Conservation (phyloP, 2,113 vertebrate genomes). For the Sapayoa aenigma region DNA sequence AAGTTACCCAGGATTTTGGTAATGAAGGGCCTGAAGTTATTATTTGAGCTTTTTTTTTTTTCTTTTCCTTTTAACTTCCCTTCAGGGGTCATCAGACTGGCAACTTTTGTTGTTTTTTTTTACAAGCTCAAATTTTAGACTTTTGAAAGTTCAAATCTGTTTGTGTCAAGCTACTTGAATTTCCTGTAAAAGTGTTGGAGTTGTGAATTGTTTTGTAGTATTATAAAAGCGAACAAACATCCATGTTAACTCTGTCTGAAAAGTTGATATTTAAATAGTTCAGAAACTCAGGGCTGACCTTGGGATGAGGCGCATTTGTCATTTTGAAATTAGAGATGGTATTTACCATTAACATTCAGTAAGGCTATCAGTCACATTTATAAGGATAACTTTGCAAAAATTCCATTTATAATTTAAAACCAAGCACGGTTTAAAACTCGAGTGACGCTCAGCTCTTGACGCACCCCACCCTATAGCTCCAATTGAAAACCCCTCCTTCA, state of each 20-base stretch:
- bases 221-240: not conserved
- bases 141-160: not conserved
- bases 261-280: not conserved
- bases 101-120: not conserved
- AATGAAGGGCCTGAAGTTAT: constrained; percentile 63
- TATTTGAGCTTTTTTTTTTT: constrained; percentile 12
- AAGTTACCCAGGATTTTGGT: constrained; percentile 49
- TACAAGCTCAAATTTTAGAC: not conserved
- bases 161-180: not conserved
- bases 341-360: not conserved
- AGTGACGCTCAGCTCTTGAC: not conserved
- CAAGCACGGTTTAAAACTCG: not conserved
- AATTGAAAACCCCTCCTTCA: not conserved
- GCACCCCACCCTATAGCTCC: not conserved
- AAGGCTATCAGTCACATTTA: not conserved
- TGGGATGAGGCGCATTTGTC: not conserved
- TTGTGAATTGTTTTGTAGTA: not conserved
- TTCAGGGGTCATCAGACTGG: constrained; percentile 43
- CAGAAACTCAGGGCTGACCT: not conserved
- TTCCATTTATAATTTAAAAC: not conserved
- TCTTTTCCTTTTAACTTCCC: constrained; percentile 15
- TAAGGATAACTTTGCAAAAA: not conserved
- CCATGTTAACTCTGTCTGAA: not conserved
- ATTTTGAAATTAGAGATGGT: not conserved
- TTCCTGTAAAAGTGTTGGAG: not conserved